Percentiles rank a stretch among this genome's conserved stretches.
Evolutionary conservation across 2,888 invertebrate species (phyloP).

Genomic region (Dromius quadrimaculatus): DNA sequence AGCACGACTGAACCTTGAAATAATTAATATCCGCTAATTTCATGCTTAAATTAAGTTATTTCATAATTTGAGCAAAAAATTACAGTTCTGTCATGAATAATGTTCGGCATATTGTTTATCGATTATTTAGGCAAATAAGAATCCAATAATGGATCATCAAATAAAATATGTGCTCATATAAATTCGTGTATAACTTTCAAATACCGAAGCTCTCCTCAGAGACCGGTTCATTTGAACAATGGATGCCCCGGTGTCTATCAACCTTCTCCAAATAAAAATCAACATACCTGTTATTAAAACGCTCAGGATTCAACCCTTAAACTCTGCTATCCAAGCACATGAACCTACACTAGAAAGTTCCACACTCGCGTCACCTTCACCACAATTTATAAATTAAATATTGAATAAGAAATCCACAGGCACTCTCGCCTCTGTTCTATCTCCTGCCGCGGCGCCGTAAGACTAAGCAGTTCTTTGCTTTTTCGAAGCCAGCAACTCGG

Average conservation of each 20-base stretch:
- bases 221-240: constrained; percentile 7
- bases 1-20: no score
- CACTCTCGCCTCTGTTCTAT: no score
- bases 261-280: neutral
- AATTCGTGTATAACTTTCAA: no score
- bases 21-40: no score
- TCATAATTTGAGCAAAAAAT: no score
- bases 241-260: neutral
- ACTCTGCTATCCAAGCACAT: constrained; percentile 12
- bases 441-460: constrained; percentile 15
- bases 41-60: no score
- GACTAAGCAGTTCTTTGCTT: constrained; percentile 29
- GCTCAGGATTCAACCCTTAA: neutral
- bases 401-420: constrained; percentile 8
- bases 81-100: no score
- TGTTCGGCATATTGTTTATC: no score
- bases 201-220: neutral
- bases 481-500: constrained; percentile 28
- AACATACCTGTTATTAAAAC: constrained; percentile 10
- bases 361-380: constrained; percentile 7
- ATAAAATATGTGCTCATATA: no score
- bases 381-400: neutral
- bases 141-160: no score
- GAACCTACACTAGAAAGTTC: constrained; percentile 3
- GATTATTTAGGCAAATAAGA: no score